Base-by-base conservation (phyloP, 2,113 vertebrate species). In the Vulpes ferrilata region DNA sequence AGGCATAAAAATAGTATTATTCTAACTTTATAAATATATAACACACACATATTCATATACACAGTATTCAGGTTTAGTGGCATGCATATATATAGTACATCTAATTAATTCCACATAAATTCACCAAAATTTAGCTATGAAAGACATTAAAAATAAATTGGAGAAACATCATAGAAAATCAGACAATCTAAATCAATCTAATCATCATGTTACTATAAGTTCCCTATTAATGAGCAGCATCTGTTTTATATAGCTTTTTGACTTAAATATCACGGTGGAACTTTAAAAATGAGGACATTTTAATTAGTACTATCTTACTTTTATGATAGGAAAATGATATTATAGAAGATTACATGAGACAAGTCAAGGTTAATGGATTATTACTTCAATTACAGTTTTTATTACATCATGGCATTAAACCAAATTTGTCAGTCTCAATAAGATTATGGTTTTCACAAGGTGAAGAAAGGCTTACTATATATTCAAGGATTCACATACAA, bases 301-400 rank as follows among this genome's bases (percentile, higher is more conserved):
- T 67, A 95, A 81, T 93, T 71, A 84, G n/a, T 2, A 25, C 20
- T 16, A 60, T 53, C 51, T 95, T 94, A 62, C 32, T 93, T 93
- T 93, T 90, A 86, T 71, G 53, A 86, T 3, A 38, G 23, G 17
- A 83, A 84, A 93, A 90, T 62, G 35, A 59, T 80, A 81, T 78
- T 64, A 87, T 9, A 57, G 16, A 59, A 48, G 43, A 80, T 79
- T 92, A 69, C 23, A 38, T 43, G 80, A 94, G 57, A 53, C 32
- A 93, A 94, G 84, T 90, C 71, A 96, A 97, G 69, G 73, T 76
- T 93, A 95, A 93, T 57, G 32, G 64, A 83, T 64, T 93, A 1
- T n/a, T 60, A 87, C 78, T 97, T 78, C 60, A 92, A 35, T 76
- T 81, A 92, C 3, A 92, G 23, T 62, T 93, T 90, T 88, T 69